Percentiles rank a stretch among this genome's conserved stretches.
phyloP scores from a whole-genome alignment of 2,888 invertebrate genomes.

The Synanthedon andrenaeformis region DNA sequence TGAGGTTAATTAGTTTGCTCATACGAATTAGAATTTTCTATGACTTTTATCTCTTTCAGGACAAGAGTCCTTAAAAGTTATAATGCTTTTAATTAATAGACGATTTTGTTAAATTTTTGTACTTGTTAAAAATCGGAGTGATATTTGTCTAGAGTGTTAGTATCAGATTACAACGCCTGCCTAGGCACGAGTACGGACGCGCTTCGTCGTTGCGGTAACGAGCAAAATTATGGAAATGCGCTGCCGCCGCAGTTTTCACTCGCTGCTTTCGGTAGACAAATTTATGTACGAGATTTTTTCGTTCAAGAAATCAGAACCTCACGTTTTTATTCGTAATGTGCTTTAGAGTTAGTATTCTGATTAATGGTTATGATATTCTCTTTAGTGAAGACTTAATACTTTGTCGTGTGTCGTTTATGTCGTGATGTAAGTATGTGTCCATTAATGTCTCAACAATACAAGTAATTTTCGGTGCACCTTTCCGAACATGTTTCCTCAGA shows the following conservation, averaged over 20 bases:
- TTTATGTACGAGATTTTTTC: constrained; percentile 34
- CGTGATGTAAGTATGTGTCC: too few relatives aligned
- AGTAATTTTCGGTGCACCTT: too few relatives aligned
- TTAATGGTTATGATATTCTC: constrained; percentile 17
- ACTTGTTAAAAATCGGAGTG: background rate
- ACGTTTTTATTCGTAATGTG: constrained; percentile 16
- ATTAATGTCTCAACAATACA: too few relatives aligned
- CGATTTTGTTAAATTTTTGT: too few relatives aligned
- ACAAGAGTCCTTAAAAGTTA: too few relatives aligned
- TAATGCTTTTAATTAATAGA: too few relatives aligned
- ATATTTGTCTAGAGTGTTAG: background rate
- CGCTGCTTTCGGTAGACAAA: constrained; percentile 20
- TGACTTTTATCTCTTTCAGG: too few relatives aligned
- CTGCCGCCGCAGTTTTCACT: constrained; percentile 14
- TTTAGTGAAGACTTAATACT: too few relatives aligned
- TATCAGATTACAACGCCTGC: constrained; percentile 27
- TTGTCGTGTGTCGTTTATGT: too few relatives aligned
- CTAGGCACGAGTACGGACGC: constrained; percentile 12
- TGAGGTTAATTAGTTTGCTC: too few relatives aligned
- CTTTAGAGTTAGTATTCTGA: constrained; percentile 22
- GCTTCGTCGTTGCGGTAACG: constrained; percentile 27
- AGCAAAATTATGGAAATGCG: constrained; percentile 56
- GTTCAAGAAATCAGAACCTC: constrained; percentile 26
- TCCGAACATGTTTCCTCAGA: too few relatives aligned
- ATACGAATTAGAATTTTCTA: too few relatives aligned